Conservation (phyloP, 2,113 vertebrate genomes). For the Orthonyx spaldingii region DNA sequence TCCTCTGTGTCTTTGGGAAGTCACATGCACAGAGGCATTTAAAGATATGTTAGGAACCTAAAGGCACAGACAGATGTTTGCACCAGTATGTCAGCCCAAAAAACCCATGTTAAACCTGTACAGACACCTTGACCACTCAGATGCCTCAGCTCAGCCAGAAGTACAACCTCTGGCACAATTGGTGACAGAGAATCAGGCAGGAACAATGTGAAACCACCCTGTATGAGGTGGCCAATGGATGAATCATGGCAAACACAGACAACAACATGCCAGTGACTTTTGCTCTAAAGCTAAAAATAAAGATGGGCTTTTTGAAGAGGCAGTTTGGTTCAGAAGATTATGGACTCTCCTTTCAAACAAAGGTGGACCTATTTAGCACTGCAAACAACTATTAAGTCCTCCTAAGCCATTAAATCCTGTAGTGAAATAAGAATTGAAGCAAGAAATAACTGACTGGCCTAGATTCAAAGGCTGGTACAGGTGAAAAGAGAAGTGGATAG, state of each 20-base stretch:
- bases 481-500: neutral
- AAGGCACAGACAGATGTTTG: neutral
- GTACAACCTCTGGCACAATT: neutral
- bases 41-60: neutral
- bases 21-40: neutral
- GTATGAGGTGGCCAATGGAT: neutral
- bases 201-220: neutral
- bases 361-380: neutral
- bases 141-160: neutral
- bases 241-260: neutral
- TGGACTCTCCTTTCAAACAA: neutral
- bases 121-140: neutral
- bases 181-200: neutral
- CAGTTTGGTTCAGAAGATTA: neutral
- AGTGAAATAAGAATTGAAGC: neutral
- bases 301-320: neutral
- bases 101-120: neutral
- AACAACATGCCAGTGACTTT: neutral
- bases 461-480: neutral
- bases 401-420: conserved; percentile 3
- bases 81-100: neutral
- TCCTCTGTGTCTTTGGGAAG: conserved; percentile 4
- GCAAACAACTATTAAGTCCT: neutral
- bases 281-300: neutral
- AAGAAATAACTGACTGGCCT: neutral